Conservation (phyloP, 2,888 invertebrate genomes). For the Cordilura impudica region DNA sequence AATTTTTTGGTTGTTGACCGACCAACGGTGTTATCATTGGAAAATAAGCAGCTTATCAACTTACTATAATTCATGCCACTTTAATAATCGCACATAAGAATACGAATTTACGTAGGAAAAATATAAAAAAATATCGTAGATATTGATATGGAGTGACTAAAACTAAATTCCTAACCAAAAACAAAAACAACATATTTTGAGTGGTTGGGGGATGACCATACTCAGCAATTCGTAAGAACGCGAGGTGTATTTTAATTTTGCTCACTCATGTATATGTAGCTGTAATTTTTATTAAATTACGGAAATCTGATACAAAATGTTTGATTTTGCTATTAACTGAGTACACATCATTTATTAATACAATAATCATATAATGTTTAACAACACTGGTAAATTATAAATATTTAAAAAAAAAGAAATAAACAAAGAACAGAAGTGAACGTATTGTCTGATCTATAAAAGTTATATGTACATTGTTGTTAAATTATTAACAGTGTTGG, state of each 20-base stretch:
- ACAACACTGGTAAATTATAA: background rate
- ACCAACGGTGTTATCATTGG: background rate
- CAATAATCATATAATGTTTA: background rate
- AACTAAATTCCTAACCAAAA: background rate
- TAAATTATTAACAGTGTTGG: too few relatives aligned
- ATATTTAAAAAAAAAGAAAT: too few relatives aligned
- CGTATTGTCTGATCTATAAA: too few relatives aligned
- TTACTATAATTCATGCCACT: constrained; percentile 23
- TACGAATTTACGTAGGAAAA: background rate
- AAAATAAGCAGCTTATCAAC: constrained; percentile 30
- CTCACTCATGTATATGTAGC: background rate
- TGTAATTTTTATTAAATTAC: background rate
- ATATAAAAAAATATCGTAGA: background rate
- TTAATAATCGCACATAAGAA: background rate
- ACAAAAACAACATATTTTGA: background rate
- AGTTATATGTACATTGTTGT: too few relatives aligned
- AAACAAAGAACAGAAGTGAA: too few relatives aligned
- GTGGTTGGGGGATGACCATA: too few relatives aligned
- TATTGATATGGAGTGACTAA: background rate
- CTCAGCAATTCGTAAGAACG: constrained; percentile 11
- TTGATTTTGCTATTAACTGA: background rate
- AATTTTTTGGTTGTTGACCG: constrained; percentile 33
- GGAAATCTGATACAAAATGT: constrained; percentile 15
- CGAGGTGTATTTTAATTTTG: background rate
- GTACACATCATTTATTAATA: background rate